These are phyloP conservation scores for Amblyopsis rosae DNA, from an alignment of 2,113 vertebrate species.

Conservation along the genomic window DNA sequence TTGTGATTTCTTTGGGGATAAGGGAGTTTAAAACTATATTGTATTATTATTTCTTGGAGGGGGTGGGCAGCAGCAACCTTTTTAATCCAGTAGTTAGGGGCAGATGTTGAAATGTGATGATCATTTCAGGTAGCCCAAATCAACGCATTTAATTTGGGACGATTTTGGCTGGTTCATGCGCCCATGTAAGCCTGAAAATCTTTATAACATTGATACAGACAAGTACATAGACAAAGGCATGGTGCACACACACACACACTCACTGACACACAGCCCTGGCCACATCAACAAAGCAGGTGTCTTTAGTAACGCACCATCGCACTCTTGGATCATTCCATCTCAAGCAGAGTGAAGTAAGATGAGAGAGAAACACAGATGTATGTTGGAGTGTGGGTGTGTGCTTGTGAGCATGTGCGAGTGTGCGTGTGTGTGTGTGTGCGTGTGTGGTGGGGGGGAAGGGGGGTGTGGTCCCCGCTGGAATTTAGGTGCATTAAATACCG, in stretches of 20 bases:
- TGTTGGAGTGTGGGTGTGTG: slow-evolving; percentile 26
- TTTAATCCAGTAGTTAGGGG: neutral
- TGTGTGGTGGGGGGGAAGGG: neutral
- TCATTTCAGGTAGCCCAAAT: slow-evolving; percentile 19
- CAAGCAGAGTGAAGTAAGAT: slow-evolving; percentile 44
- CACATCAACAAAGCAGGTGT: slow-evolving; percentile 73
- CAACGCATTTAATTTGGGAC: slow-evolving; percentile 32
- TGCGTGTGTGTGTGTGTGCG: slow-evolving; percentile 9
- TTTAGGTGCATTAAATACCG: slow-evolving; percentile 10
- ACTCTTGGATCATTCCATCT: slow-evolving; percentile 65
- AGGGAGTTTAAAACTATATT: slow-evolving; percentile 9
- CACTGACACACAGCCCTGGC: slow-evolving; percentile 41
- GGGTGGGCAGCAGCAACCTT: neutral
- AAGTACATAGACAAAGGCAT: slow-evolving; percentile 7
- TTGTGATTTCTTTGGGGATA: slow-evolving; percentile 13
- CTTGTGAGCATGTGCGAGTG: slow-evolving; percentile 11
- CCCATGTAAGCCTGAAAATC: neutral
- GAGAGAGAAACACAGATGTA: slow-evolving; percentile 28
- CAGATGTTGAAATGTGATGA: too few species aligned
- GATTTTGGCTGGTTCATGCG: slow-evolving; percentile 22
- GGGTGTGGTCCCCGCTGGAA: slow-evolving; percentile 10
- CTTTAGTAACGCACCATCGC: slow-evolving; percentile 68
- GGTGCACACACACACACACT: neutral
- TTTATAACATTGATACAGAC: neutral
- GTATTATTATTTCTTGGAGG: neutral